Percentiles rank a stretch among this genome's conserved stretches.
Conservation (phyloP, 2,113 vertebrate genomes). For the Clarias magur region DNA sequence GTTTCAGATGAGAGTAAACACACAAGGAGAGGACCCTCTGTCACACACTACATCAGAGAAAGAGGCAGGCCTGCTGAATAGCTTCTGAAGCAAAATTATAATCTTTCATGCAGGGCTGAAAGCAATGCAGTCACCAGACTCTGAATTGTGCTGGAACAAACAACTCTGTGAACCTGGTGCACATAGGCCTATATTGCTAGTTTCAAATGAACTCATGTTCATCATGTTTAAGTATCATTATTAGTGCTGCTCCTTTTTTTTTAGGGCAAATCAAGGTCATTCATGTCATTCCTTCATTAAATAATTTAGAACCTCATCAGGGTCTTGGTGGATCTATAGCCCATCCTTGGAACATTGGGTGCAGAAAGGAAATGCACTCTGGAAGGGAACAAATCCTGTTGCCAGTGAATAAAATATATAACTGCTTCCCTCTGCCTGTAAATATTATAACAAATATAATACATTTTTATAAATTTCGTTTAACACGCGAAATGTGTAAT, state of each 20-base stretch:
- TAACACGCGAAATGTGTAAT: too few relatives aligned
- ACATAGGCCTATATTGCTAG: neutral
- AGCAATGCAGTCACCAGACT: constrained; percentile 15
- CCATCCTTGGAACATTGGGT: neutral
- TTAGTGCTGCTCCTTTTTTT: neutral
- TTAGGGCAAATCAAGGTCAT: neutral
- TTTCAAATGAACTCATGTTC: neutral
- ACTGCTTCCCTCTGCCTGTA: neutral
- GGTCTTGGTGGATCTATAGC: neutral
- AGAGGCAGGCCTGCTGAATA: constrained; percentile 18
- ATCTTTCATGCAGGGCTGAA: constrained; percentile 33
- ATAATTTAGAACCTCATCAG: neutral
- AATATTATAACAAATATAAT: neutral
- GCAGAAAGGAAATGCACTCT: neutral
- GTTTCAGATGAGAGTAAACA: constrained; percentile 54
- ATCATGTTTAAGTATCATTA: neutral
- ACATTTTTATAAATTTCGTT: too few relatives aligned
- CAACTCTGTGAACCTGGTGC: neutral
- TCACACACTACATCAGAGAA: constrained; percentile 44
- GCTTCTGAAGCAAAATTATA: constrained; percentile 12
- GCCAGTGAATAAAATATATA: neutral
- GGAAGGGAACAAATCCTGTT: neutral
- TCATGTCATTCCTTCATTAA: neutral
- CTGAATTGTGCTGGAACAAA: constrained; percentile 3
- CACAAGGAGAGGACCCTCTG: constrained; percentile 30